Conservation (phyloP, 2,888 invertebrate species). For the Patella caerulea region DNA sequence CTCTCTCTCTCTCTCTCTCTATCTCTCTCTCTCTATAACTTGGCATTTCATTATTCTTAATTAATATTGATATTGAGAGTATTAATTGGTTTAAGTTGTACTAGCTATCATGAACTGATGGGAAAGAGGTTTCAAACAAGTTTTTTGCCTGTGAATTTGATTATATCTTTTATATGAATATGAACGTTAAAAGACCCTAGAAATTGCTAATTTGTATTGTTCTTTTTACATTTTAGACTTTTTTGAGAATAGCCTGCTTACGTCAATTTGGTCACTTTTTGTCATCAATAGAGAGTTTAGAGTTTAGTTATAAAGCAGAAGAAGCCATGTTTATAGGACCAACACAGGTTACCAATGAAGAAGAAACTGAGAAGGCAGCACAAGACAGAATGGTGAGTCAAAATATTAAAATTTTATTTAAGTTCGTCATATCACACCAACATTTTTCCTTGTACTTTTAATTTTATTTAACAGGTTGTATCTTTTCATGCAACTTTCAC, state of each 20-base stretch:
- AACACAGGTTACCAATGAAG: constrained; percentile 34
- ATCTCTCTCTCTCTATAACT: too few species aligned
- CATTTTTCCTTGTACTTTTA: too few species aligned
- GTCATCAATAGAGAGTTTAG: constrained; percentile 79
- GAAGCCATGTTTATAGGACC: constrained; percentile 68
- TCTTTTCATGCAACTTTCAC: too few species aligned
- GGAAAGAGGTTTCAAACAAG: background rate
- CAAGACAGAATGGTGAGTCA: constrained; percentile 63
- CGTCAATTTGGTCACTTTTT: constrained; percentile 84
- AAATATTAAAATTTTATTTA: too few species aligned
- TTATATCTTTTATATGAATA: background rate
- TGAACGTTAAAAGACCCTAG: background rate
- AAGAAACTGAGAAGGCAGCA: constrained; percentile 56
- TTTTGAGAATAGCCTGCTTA: constrained; percentile 83
- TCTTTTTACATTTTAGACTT: constrained; percentile 72
- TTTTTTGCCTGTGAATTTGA: background rate
- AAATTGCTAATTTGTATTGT: background rate
- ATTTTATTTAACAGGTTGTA: too few species aligned
- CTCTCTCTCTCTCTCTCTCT: too few species aligned
- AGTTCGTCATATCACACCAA: too few species aligned
- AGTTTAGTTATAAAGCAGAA: constrained; percentile 77
- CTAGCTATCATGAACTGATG: background rate
- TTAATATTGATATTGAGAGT: too few species aligned
- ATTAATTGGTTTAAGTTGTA: background rate
- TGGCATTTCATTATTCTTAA: too few species aligned